Base-by-base conservation (phyloP, 2,888 invertebrate species). In the Pyrrhosoma nymphula region DNA sequence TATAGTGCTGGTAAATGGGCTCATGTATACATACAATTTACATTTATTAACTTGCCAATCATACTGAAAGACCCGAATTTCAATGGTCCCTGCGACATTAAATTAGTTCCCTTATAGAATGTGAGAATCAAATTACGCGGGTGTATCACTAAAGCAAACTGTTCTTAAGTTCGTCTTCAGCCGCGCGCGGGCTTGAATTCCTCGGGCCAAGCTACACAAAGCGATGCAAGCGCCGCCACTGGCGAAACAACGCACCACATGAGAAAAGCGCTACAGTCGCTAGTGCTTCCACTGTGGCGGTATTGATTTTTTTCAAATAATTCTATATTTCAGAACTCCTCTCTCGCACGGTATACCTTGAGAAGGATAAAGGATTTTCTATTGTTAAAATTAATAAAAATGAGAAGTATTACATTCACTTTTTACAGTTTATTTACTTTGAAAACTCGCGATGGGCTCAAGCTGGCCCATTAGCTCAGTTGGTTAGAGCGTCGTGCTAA, bases 401-500 rank as follows among this genome's bases (percentile, higher is more conserved):
- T 20, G n/a, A 30, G 30, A 30, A 8, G 20, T 69, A 14, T 4
- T 26, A 26, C 8, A 20, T 26, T n/a, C n/a, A n/a, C n/a, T n/a
- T n/a, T 0, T 69, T 30, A 26, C n/a, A 75, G 30, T 12, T 63
- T 75, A 30, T 75, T 63, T 75, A 75, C 0, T 14, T n/a, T n/a
- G 30, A 30, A 30, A 6, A 75, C 0, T 75, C 0, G 2, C 75
- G 0, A 0, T 0, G 18, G 75, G 12, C 75, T 16, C 35, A 14
- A 82, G 35, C 82, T 82, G 82, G 82, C 82, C 82, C 82, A 82
- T 82, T 82, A 82, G 82, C 82, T 82, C 82, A 82, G 82, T 82
- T 82, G 82, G 82, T 82, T 82, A 82, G 82, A 82, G 82, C 82
- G 82, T 82, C 82, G 82, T 82, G 82, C 82, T 82, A 82, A 82